phyloP scores from a whole-genome alignment of 2,113 vertebrate species.

The Myrmophylax atrothorax region DNA sequence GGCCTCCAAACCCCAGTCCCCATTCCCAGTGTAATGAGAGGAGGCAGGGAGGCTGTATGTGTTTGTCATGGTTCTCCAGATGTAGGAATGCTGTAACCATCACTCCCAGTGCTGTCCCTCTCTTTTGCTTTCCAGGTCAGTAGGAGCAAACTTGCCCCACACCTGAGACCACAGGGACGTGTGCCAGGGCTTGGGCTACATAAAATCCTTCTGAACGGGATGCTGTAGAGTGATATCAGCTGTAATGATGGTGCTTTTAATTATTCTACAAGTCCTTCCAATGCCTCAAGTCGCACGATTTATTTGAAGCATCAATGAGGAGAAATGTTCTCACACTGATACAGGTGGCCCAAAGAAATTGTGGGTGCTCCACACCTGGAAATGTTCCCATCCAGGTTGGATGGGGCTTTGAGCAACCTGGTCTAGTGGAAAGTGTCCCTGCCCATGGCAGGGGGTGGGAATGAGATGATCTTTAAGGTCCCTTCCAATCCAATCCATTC shows the following conservation, averaged over 20 bases:
- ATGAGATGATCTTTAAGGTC: not conserved
- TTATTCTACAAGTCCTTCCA: not conserved
- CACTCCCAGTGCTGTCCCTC: not conserved
- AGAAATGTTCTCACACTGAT: not conserved
- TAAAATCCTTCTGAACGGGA: not conserved
- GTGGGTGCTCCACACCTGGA: not conserved
- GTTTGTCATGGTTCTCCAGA: not conserved
- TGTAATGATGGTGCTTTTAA: not conserved
- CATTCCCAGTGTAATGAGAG: fast-evolving
- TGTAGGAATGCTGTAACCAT: not conserved
- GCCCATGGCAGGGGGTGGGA: not conserved
- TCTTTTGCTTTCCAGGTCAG: not conserved
- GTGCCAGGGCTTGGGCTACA: not conserved
- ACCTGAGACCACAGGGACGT: not conserved
- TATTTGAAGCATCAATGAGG: not conserved
- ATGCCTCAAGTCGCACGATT: not conserved
- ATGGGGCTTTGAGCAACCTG: not conserved
- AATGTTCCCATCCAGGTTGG: not conserved
- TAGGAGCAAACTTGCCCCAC: not conserved
- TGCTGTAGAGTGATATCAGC: not conserved
- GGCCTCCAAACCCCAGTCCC: not conserved
- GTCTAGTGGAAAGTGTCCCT: not conserved
- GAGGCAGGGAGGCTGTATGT: not conserved
- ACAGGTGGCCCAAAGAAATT: not conserved
- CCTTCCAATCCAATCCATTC: not conserved